Percentiles rank a stretch among this genome's conserved stretches.
Conservation (phyloP, 2,888 invertebrate species). For the Synergus laeviventris region DNA sequence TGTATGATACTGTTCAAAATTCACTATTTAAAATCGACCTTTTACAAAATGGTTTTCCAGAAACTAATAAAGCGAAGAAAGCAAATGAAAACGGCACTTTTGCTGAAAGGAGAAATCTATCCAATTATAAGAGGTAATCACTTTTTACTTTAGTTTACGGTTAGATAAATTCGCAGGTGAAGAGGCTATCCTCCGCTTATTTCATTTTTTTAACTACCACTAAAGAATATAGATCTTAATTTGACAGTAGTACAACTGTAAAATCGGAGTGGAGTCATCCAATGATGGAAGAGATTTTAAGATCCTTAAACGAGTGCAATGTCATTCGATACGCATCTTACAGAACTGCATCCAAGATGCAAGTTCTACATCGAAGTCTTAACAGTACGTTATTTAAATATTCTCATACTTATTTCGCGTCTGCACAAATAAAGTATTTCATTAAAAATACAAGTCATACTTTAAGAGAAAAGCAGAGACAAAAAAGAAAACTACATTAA, state of each 20-base stretch:
- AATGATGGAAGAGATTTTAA: slow-evolving; percentile 78
- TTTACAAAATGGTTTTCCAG: background rate
- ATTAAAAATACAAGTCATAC: too few species aligned
- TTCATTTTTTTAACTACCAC: too few species aligned
- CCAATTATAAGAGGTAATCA: background rate
- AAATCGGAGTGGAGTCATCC: background rate
- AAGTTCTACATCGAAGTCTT: slow-evolving; percentile 80
- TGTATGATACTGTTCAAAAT: background rate
- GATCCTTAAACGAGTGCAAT: slow-evolving; percentile 81
- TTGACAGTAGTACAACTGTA: background rate
- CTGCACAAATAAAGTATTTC: too few species aligned
- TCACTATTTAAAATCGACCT: background rate
- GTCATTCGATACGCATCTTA: slow-evolving; percentile 86
- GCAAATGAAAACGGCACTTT: background rate
- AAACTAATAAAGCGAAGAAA: background rate
- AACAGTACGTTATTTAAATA: slow-evolving; percentile 79
- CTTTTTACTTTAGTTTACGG: background rate
- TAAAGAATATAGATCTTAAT: background rate
- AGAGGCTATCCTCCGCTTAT: too few species aligned
- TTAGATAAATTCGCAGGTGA: background rate
- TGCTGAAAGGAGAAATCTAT: background rate
- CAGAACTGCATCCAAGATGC: slow-evolving; percentile 85
- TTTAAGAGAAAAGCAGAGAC: too few species aligned
- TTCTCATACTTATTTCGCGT: slow-evolving; percentile 5
- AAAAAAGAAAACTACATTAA: slow-evolving; percentile 48